phyloP scores from a whole-genome alignment of 23 tunicate species.

The Aplidium turbinatum region DNA sequence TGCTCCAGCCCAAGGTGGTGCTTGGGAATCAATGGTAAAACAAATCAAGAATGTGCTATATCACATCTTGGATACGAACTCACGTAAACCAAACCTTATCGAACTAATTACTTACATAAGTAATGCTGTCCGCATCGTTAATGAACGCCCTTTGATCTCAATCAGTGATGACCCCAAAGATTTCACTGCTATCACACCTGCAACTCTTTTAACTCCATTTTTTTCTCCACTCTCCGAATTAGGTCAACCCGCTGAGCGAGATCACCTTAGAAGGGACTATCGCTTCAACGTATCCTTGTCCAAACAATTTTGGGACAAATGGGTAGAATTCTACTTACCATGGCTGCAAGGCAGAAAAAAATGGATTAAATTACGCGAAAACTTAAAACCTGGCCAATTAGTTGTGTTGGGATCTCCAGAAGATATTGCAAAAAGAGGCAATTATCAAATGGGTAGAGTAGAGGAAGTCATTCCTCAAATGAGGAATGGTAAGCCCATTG shows the following conservation, averaged over 20 bases:
- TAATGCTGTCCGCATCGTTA: slow-evolving; percentile 15
- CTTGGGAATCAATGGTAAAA: slow-evolving; percentile 7
- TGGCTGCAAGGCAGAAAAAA: slow-evolving; percentile 1
- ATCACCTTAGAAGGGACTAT: background rate
- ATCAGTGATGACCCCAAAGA: slow-evolving; percentile 34
- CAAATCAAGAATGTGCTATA: background rate
- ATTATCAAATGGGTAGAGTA: slow-evolving; percentile 1
- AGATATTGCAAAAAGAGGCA: background rate
- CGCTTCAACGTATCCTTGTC: background rate
- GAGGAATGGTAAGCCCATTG: slow-evolving; percentile 27
- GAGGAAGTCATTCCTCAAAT: slow-evolving; percentile 18
- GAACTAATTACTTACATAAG: slow-evolving; percentile 11
- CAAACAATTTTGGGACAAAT: background rate
- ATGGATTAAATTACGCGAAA: background rate
- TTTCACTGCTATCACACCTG: slow-evolving; percentile 8
- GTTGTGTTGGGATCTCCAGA: slow-evolving; percentile 18
- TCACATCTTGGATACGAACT: background rate
- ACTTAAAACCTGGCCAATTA: slow-evolving; percentile 20
- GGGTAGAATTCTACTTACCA: background rate
- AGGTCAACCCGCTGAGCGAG: background rate
- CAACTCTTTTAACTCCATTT: background rate
- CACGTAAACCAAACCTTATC: background rate
- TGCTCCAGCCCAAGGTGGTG: background rate
- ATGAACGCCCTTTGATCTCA: slow-evolving; percentile 22
- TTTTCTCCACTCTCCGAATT: background rate